Conservation (phyloP, 2,888 invertebrate species). For the Blera fallax region DNA sequence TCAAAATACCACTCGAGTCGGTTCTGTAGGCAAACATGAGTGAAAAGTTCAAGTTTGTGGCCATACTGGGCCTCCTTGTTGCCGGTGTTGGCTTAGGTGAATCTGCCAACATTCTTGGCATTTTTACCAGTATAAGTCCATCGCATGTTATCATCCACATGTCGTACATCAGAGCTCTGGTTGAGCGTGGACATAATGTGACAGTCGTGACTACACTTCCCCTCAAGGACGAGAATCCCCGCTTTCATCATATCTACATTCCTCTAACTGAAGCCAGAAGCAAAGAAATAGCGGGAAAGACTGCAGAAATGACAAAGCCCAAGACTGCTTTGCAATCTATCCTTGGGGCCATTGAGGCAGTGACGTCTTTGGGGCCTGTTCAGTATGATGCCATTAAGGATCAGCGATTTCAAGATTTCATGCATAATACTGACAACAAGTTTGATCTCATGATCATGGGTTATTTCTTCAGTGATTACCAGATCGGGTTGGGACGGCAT, state of each 20-base stretch:
- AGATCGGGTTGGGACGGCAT: constrained; percentile 78
- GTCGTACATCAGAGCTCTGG: constrained; percentile 77
- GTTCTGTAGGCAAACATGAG: neutral
- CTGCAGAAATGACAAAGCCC: constrained; percentile 58
- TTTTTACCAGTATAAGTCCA: constrained; percentile 79
- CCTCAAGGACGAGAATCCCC: constrained; percentile 76
- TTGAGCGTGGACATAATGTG: constrained; percentile 79
- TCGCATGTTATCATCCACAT: constrained; percentile 80
- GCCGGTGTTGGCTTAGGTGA: constrained; percentile 35
- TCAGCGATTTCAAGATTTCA: constrained; percentile 76
- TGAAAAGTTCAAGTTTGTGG: neutral
- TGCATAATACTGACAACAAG: constrained; percentile 77
- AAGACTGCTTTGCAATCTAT: constrained; percentile 72
- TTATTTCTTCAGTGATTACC: constrained; percentile 61
- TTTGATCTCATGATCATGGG: constrained; percentile 64
- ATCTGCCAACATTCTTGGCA: constrained; percentile 78
- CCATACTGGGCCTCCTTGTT: neutral
- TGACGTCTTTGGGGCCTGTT: neutral
- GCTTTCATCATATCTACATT: constrained; percentile 76
- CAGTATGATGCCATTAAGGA: constrained; percentile 77
- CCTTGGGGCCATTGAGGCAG: accelerated
- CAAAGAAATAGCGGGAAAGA: neutral
- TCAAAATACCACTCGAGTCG: neutral
- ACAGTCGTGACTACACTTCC: constrained; percentile 76
- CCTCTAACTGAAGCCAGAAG: constrained; percentile 70